Conservation (phyloP, 2,888 invertebrate species). For the Tipula helvola region DNA sequence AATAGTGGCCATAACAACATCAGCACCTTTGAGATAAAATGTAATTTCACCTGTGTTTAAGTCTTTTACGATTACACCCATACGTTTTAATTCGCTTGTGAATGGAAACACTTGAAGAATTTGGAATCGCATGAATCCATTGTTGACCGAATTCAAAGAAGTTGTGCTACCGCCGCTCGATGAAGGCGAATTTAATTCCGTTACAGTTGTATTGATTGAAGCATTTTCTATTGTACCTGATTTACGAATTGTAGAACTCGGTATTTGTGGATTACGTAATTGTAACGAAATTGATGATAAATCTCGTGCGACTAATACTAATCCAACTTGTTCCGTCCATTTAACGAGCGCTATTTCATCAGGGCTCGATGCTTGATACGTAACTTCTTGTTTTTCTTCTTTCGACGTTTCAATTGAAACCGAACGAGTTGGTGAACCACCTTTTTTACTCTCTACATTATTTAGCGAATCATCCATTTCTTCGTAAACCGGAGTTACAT, state of each 20-base stretch:
- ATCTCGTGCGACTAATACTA: conserved; percentile 46
- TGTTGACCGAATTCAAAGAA: conserved; percentile 40
- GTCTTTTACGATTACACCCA: conserved; percentile 86
- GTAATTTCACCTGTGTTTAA: conserved; percentile 70
- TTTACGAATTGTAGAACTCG: conserved; percentile 8
- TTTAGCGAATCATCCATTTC: conserved; percentile 28
- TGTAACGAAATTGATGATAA: conserved; percentile 42
- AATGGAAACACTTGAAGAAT: conserved; percentile 79
- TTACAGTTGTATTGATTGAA: conserved; percentile 14
- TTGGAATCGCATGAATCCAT: conserved; percentile 48
- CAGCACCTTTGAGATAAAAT: conserved; percentile 96
- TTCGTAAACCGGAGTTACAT: conserved; percentile 96
- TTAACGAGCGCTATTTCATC: conserved; percentile 92
- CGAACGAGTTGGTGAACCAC: conserved; percentile 31
- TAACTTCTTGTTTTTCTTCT: conserved; percentile 25
- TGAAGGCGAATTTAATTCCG: conserved; percentile 18
- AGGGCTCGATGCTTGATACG: conserved; percentile 73
- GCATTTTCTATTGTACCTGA: conserved; percentile 8
- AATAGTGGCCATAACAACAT: conserved; percentile 81
- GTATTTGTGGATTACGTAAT: conserved; percentile 23
- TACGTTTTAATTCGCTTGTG: conserved; percentile 80
- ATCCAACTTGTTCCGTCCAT: conserved; percentile 70
- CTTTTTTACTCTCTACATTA: conserved; percentile 15
- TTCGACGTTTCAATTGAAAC: conserved; percentile 28
- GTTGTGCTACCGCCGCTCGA: conserved; percentile 19